These are phyloP conservation scores for Argyra leucocephala DNA, from an alignment of 2,888 invertebrate genomes.

Conservation along the genomic window DNA sequence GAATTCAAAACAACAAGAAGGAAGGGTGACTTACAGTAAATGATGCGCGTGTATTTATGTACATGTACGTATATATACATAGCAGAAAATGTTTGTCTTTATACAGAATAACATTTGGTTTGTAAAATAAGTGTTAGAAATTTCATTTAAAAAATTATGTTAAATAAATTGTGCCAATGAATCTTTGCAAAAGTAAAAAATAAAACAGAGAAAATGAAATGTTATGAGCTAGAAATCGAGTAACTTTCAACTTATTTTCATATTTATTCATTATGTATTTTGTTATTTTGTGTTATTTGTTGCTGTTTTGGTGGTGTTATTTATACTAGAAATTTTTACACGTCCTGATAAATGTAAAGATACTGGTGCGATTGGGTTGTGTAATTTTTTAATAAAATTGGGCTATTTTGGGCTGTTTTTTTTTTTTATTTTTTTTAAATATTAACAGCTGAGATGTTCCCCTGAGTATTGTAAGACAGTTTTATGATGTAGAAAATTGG, in stretches of 20 bases:
- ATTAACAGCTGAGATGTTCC: neutral
- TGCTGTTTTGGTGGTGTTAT: neutral
- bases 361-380: neutral
- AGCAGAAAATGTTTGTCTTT: too few species aligned
- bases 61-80: too few species aligned
- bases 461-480: neutral
- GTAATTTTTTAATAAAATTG: neutral
- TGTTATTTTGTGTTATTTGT: neutral
- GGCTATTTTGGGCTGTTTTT: neutral
- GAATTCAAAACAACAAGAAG: neutral
- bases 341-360: neutral
- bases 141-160: neutral
- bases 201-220: neutral
- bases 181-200: neutral
- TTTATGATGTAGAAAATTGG: slow-evolving; percentile 1
- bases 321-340: neutral
- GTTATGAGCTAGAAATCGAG: neutral
- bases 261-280: neutral
- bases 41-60: neutral
- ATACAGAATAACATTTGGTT: too few species aligned
- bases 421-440: neutral
- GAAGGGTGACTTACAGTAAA: neutral
- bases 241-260: neutral
- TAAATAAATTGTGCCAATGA: slow-evolving; percentile 6
- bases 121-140: neutral